Evolutionary conservation across 37 sponge, comb jelly and placozoan genomes (phyloP).

Genomic region (Mnemiopsis leidyi): DNA sequence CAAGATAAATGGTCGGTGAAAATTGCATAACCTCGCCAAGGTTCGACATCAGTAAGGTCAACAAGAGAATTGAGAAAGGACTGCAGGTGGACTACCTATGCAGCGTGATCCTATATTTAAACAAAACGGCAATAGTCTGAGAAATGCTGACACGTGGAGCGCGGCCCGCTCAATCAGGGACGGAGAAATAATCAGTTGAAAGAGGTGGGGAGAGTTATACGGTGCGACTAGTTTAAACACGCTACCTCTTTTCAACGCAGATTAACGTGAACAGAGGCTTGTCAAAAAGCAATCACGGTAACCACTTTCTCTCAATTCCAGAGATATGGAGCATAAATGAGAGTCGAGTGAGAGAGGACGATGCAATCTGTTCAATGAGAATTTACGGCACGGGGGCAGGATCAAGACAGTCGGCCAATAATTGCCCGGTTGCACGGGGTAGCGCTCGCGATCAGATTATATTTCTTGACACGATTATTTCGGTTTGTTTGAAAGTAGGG

Average conservation of each 20-base stretch:
- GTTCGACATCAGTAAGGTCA: too few species aligned
- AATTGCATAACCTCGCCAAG: too few species aligned
- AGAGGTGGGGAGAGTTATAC: not conserved
- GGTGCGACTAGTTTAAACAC: not conserved
- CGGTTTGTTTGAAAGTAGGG: constrained; percentile 5
- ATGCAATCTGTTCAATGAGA: not conserved
- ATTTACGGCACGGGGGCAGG: not conserved
- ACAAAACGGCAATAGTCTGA: not conserved
- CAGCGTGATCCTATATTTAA: too few species aligned
- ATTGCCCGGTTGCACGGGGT: not conserved
- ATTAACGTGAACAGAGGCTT: constrained; percentile 9
- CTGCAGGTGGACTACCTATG: too few species aligned
- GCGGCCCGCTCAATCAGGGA: not conserved
- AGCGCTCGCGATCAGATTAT: not conserved
- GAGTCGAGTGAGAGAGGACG: not conserved
- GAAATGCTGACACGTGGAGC: not conserved
- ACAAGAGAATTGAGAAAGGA: too few species aligned
- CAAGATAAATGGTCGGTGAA: too few species aligned
- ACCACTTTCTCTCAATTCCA: constrained; percentile 35
- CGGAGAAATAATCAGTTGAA: not conserved
- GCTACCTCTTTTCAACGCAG: not conserved
- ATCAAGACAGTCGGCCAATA: not conserved
- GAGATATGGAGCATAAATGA: not conserved
- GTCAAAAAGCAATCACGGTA: constrained; percentile 57
- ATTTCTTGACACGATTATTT: constrained; percentile 63